Evolutionary conservation across 2,113 vertebrate species (phyloP), one percentile per base, ranked within the genome.

Genomic region (Emydura subglobosa): DNA sequence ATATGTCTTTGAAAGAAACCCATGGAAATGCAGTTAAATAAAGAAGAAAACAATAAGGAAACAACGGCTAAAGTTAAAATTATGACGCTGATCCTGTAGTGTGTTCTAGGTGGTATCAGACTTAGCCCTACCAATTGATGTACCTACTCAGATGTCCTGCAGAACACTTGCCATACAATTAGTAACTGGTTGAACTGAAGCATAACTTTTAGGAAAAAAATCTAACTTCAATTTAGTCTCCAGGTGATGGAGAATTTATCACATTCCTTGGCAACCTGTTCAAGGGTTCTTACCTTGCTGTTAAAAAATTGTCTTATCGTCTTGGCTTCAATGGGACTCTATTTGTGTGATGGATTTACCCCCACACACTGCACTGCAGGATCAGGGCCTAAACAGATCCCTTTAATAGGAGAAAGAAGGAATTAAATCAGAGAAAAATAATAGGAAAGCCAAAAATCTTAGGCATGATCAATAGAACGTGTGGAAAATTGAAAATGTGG

Each of bases 21-120:
- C 87, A 49, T 7, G 54, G 47, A 79, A 87, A 83, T n/a, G 59
- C 24, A 88, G 22, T 25, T 85, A 85, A 78, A 82, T 85, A 14
- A 79, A 91, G 85, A 10, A n/a, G 39, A 87, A 59, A 59, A 29
- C 24, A 82, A n/a, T 57, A 21, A 82, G 91, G 92, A 91, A 92
- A 21, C 10, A 79, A 27, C 44, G 78, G 44, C 68, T 29, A 82
- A 89, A 59, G 81, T 78, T 68, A 68, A 68, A 68, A 68, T 21
- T 68, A 65, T 85, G 10, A 5, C 29, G 24, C 92, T 54, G 13
- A 55, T 68, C 79, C 57, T 93, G 80, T 88, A 72, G 29, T 72
- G 44, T 44, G 54, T 91, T 44, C 21, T 72, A 19, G 10, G 16
- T 2, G 29, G 82, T 29, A 83, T 22, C 22, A 14, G 39, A 39